These are phyloP conservation scores for Ormyrus nitidulus DNA, from an alignment of 2,888 invertebrate species.

Conservation along the genomic window DNA sequence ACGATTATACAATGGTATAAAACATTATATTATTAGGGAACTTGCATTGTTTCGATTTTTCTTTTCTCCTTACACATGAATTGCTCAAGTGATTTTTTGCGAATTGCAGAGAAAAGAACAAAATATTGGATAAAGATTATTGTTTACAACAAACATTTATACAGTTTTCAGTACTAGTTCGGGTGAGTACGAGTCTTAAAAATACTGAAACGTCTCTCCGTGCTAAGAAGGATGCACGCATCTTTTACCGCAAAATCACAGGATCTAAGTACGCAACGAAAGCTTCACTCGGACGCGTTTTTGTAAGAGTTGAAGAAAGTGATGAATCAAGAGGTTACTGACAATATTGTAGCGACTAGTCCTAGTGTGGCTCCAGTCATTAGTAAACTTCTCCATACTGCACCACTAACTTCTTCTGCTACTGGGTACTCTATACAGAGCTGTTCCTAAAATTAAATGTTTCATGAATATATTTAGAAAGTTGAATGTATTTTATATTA, in stretches of 20 bases:
- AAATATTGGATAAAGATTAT: slow-evolving; percentile 44
- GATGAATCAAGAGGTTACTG: slow-evolving; percentile 70
- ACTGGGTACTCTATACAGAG: slow-evolving; percentile 73
- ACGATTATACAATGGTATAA: slow-evolving; percentile 62
- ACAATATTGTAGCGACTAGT: slow-evolving; percentile 72
- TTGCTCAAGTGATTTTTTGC: slow-evolving; percentile 51
- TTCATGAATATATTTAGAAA: not conserved
- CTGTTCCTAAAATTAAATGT: slow-evolving; percentile 67
- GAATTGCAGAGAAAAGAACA: slow-evolving; percentile 43
- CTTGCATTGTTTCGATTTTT: slow-evolving; percentile 63
- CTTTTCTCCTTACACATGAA: slow-evolving; percentile 55
- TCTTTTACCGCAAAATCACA: slow-evolving; percentile 66
- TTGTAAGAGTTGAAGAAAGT: slow-evolving; percentile 54
- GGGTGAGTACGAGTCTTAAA: slow-evolving; percentile 45
- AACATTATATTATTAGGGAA: slow-evolving; percentile 67
- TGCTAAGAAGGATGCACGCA: slow-evolving; percentile 49
- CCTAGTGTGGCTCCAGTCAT: slow-evolving; percentile 74
- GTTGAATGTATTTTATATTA: not conserved
- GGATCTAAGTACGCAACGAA: slow-evolving; percentile 69
- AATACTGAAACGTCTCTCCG: slow-evolving; percentile 50
- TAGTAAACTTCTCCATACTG: slow-evolving; percentile 72
- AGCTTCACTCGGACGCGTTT: slow-evolving; percentile 52
- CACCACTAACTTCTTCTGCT: slow-evolving; percentile 73
- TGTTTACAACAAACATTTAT: slow-evolving; percentile 42
- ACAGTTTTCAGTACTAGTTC: slow-evolving; percentile 39